Evolutionary conservation across 2,888 invertebrate genomes (phyloP).

Genomic region (Drosophila niveifrons): DNA sequence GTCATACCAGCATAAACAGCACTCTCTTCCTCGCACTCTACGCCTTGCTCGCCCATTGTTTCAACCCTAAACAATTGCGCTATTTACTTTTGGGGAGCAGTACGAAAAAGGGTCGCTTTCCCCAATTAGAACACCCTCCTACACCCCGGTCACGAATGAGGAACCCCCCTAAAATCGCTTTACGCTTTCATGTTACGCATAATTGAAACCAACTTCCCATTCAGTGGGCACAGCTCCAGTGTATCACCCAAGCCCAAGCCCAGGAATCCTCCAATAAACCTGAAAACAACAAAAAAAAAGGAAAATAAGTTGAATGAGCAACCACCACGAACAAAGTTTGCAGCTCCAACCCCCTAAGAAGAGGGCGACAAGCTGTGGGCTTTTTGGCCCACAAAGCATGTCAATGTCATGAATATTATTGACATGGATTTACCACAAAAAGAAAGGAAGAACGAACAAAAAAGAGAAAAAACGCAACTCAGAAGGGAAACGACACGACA

Average conservation of each 20-base stretch:
- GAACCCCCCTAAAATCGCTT: constrained; percentile 34
- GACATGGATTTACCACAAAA: constrained; percentile 70
- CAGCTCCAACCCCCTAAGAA: constrained; percentile 40
- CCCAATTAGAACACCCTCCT: constrained; percentile 60
- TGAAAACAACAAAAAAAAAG: background rate
- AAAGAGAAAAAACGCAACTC: background rate
- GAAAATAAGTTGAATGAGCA: background rate
- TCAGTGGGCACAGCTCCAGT: constrained; percentile 59
- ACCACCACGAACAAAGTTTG: constrained; percentile 33
- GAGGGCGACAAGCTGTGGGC: constrained; percentile 19
- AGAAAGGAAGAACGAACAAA: constrained; percentile 13
- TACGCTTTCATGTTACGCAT: constrained; percentile 73
- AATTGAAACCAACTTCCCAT: constrained; percentile 74
- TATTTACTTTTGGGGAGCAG: constrained; percentile 10
- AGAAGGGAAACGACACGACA: constrained; percentile 7
- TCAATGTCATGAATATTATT: constrained; percentile 81
- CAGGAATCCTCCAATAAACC: constrained; percentile 4
- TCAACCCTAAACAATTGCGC: constrained; percentile 34
- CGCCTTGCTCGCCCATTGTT: background rate
- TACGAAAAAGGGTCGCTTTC: constrained; percentile 43
- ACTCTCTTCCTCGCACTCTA: background rate
- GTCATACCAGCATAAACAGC: constrained; percentile 9
- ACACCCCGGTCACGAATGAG: constrained; percentile 18
- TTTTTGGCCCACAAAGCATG: constrained; percentile 75
- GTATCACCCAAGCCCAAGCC: background rate